A percentile compares a stretch with the other conserved stretches of the same genome.
Evolutionary conservation across 2,797 vertebrate genomes (phyloP).

Genomic region (Passerculus sandwichensis): DNA sequence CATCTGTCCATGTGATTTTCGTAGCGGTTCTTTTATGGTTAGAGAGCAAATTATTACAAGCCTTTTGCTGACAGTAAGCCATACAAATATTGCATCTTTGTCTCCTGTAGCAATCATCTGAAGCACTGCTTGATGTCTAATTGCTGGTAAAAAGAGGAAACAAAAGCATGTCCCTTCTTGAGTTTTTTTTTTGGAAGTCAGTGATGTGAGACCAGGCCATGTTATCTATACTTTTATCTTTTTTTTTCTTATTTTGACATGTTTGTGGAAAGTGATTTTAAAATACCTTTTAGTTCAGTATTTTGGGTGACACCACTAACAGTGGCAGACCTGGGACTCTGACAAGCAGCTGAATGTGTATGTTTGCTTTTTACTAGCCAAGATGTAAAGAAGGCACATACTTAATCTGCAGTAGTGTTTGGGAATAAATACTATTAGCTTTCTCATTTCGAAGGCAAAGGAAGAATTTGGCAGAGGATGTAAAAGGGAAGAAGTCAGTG

Average conservation of each 20-base stretch:
- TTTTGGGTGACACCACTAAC: not conserved
- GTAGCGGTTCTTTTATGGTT: not conserved
- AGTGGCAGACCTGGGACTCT: not conserved
- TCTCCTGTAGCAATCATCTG: rapidly evolving
- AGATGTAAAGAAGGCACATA: not conserved
- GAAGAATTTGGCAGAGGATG: not conserved
- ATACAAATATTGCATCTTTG: not conserved
- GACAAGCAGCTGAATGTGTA: not conserved
- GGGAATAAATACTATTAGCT: not conserved
- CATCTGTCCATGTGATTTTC: not conserved
- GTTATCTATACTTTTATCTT: not conserved
- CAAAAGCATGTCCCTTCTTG: not conserved
- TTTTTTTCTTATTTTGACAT: not conserved
- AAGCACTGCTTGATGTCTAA: not conserved
- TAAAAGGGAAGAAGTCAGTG: not conserved
- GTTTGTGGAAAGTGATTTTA: not conserved
- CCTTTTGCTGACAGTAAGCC: not conserved
- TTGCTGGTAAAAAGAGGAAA: not conserved
- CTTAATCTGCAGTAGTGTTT: not conserved
- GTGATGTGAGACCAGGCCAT: not conserved
- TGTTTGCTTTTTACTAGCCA: not conserved
- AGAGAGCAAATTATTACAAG: not conserved
- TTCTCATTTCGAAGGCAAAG: not conserved
- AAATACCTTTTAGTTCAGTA: not conserved
- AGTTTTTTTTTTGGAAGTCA: not conserved